These are phyloP conservation scores for Gallinago solitaria DNA, from an alignment of 2,797 vertebrate genomes.

Conservation along the genomic window DNA sequence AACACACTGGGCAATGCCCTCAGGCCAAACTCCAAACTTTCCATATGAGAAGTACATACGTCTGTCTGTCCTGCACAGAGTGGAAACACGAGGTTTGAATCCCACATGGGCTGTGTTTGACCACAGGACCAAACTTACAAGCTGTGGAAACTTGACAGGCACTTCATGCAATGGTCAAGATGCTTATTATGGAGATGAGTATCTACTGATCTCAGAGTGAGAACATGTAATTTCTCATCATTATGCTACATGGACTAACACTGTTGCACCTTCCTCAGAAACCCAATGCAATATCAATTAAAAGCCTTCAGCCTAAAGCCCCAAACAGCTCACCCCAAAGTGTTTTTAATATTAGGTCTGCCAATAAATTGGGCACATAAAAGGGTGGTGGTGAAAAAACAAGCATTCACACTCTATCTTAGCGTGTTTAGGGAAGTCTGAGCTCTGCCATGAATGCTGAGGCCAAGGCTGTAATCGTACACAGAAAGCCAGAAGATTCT, in stretches of 20 bases:
- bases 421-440: neutral
- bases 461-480: neutral
- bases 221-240: neutral
- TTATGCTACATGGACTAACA: neutral
- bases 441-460: neutral
- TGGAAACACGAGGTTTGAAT: neutral
- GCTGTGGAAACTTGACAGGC: neutral
- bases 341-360: neutral
- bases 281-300: neutral
- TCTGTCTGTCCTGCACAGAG: neutral
- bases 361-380: neutral
- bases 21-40: neutral
- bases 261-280: neutral
- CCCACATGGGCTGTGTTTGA: neutral
- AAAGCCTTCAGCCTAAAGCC: neutral
- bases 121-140: neutral
- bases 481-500: neutral
- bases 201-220: neutral
- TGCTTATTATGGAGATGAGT: neutral
- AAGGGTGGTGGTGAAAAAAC: neutral
- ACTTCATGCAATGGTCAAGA: neutral
- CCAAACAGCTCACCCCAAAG: neutral
- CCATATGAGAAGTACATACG: neutral
- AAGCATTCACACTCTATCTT: neutral
- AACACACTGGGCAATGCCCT: neutral